Conservation (phyloP, 2,888 invertebrate genomes). For the Drosophila fungiperda region DNA sequence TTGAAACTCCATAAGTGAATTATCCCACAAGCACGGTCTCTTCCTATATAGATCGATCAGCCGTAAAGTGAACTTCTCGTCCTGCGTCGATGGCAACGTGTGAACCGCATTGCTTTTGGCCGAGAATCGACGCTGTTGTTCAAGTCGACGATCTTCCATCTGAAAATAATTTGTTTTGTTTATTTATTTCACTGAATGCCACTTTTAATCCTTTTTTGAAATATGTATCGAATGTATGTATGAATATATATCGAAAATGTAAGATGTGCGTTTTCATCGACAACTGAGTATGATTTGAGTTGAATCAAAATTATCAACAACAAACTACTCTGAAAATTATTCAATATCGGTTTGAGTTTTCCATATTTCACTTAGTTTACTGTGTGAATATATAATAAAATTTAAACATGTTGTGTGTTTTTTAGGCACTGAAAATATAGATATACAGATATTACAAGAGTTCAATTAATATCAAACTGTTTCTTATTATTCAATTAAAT, state of each 20-base stretch:
- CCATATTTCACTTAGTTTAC: background rate
- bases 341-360: background rate
- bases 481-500: background rate
- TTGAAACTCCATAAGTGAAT: constrained; percentile 11
- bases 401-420: background rate
- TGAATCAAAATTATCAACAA: background rate
- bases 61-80: constrained; percentile 44
- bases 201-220: background rate
- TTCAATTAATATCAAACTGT: background rate
- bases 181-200: background rate
- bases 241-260: background rate
- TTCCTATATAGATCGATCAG: constrained; percentile 48
- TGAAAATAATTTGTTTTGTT: background rate
- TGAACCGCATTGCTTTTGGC: constrained; percentile 49
- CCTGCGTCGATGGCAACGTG: constrained; percentile 51
- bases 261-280: background rate
- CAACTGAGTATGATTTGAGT: background rate
- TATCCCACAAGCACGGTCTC: constrained; percentile 57
- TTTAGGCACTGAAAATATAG: background rate
- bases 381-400: background rate
- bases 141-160: constrained; percentile 54
- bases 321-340: background rate
- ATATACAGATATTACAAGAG: no score
- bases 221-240: no score
- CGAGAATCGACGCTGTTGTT: constrained; percentile 45